Evolutionary conservation across 2,113 vertebrate species (phyloP).

Genomic region (Carassius gibelio): DNA sequence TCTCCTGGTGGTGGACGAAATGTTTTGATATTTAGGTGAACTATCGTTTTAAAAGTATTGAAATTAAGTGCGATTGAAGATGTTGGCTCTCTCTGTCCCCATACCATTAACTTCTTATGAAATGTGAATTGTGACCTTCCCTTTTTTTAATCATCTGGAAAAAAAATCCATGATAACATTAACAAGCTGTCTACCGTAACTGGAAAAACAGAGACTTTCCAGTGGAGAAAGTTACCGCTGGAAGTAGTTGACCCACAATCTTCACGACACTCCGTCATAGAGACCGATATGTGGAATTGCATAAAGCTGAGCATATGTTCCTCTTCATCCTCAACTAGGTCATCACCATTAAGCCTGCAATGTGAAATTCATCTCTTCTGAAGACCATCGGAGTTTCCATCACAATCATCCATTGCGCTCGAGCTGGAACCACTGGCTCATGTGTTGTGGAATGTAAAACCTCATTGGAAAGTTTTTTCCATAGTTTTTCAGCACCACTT

Average conservation of each 20-base stretch:
- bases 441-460: constrained; percentile 11
- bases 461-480: constrained; percentile 11
- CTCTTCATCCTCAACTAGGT: constrained; percentile 43
- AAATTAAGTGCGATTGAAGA: not conserved
- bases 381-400: constrained; percentile 47
- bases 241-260: not conserved
- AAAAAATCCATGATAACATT: constrained; percentile 12
- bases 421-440: not conserved
- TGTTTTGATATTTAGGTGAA: not conserved
- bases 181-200: not conserved
- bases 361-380: constrained; percentile 37
- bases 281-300: not conserved
- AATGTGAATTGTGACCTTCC: not conserved
- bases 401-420: constrained; percentile 36
- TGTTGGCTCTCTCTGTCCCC: not conserved
- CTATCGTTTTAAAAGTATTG: not conserved
- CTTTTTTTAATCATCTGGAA: constrained; percentile 20
- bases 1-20: too few relatives aligned
- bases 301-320: constrained; percentile 36
- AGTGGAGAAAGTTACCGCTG: constrained; percentile 21
- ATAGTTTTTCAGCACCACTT: not conserved
- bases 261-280: constrained; percentile 1
- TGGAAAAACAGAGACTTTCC: constrained; percentile 13
- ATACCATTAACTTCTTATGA: not conserved
- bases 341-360: constrained; percentile 45